Evolutionary conservation across 2,888 invertebrate genomes (phyloP).

Genomic region (Nycteola revayana): DNA sequence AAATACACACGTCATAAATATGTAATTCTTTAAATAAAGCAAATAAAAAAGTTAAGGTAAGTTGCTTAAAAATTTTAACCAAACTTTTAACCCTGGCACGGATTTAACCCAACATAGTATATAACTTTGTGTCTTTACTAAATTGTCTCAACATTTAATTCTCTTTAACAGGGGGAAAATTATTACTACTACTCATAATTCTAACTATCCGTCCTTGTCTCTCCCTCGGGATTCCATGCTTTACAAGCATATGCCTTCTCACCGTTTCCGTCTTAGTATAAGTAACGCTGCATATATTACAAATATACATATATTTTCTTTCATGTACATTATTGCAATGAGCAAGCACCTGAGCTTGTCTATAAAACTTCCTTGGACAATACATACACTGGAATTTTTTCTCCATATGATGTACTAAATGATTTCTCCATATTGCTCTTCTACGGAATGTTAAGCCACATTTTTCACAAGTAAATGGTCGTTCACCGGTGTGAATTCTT

Average conservation of each 20-base stretch:
- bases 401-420: conserved; percentile 61
- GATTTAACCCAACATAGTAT: too few relatives aligned
- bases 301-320: conserved; percentile 56
- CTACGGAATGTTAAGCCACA: conserved; percentile 69
- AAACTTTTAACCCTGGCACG: too few relatives aligned
- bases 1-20: too few relatives aligned
- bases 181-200: conserved; percentile 34
- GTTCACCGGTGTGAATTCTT: conserved; percentile 63
- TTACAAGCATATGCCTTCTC: conserved; percentile 56
- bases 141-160: too few relatives aligned
- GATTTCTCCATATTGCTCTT: conserved; percentile 62
- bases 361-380: conserved; percentile 61
- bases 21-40: too few relatives aligned
- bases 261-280: conserved; percentile 62
- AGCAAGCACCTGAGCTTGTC: conserved; percentile 47
- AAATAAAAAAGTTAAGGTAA: too few relatives aligned
- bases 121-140: too few relatives aligned
- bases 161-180: background rate
- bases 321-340: conserved; percentile 65
- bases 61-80: too few relatives aligned
- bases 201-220: conserved; percentile 59
- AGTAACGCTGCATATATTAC: conserved; percentile 55
- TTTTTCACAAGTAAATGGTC: conserved; percentile 68
- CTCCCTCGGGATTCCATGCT: conserved; percentile 63
- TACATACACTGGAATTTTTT: conserved; percentile 58